phyloP scores from a whole-genome alignment of 1,140 invertebrate species.

The Plectrocnemia conspersa region DNA sequence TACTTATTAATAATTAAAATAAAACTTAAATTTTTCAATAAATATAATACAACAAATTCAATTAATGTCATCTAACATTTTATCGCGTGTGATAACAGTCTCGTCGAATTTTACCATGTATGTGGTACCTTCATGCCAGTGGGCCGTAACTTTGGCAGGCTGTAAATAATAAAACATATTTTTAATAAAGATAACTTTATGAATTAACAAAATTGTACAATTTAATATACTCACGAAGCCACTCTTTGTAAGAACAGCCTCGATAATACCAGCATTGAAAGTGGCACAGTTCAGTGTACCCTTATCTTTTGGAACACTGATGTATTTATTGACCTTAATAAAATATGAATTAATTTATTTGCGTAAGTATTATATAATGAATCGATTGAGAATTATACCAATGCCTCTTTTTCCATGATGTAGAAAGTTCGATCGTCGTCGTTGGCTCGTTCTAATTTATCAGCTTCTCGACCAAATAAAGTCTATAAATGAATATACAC shows the following conservation, averaged over 20 bases:
- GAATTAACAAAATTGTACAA: background rate
- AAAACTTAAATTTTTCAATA: background rate
- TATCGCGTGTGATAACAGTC: conserved; percentile 86
- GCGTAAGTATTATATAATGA: conserved; percentile 1
- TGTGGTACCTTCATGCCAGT: conserved; percentile 99
- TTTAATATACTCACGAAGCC: conserved; percentile 81
- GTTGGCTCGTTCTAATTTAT: conserved; percentile 97
- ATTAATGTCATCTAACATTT: conserved; percentile 75
- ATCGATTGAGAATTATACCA: conserved; percentile 59
- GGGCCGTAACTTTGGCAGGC: conserved; percentile 93
- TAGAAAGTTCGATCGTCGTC: conserved; percentile 98
- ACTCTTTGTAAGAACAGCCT: conserved; percentile 89
- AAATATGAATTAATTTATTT: conserved; percentile 6
- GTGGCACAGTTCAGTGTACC: conserved; percentile 96
- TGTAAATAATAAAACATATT: conserved; percentile 50
- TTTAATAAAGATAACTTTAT: background rate
- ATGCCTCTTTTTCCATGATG: conserved; percentile 96
- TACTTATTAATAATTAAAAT: background rate
- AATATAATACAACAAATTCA: too few relatives aligned
- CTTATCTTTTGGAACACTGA: conserved; percentile 97
- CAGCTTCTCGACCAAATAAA: conserved; percentile 96
- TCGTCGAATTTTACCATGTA: conserved; percentile 99
- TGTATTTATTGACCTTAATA: conserved; percentile 77
- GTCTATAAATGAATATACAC: conserved; percentile 60
- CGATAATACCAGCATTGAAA: conserved; percentile 96